Evolutionary conservation across 1,140 invertebrate genomes (phyloP), one percentile per base, ranked within the genome.

Genomic region (Teleopsis dalmanni): DNA sequence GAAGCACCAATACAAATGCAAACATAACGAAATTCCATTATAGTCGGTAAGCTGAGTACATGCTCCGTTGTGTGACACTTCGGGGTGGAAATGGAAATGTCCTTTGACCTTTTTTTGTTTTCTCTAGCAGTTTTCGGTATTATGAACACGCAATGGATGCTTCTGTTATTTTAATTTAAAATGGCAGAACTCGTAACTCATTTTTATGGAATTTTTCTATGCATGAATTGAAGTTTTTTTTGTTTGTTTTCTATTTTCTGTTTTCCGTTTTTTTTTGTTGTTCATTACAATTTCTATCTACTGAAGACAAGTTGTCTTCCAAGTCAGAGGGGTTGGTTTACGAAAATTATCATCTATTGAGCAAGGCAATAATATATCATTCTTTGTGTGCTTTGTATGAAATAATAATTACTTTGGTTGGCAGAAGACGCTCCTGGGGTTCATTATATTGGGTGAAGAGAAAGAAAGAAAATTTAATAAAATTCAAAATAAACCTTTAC

Each of bases 121-220:
- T 10, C 14, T 27, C 14, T 27, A 14, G 16, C 13, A 9, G n/a
- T 37, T 27, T 13, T 27, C 29, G 23, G 22, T 11, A 27, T 26
- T 16, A n/a, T n/a, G 22, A 18, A 41, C 35, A 33, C 29, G 22
- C 25, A 42, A 40, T 49, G 23, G 38, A 27, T 42, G 38, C 38
- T 40, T 10, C 36, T 42, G 47, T 31, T 43, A 18, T 26, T 36
- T 50, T 44, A 45, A 38, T 44, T 45, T 50, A 40, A 67, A 67
- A 67, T 67, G 64, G 63, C 59, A 60, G 64, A 57, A 54, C 59
- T 67, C 63, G 63, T 67, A 67, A 67, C 63, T 67, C 64, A 67
- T 64, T 67, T 66, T 67, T 64, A 67, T 64, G 61, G 57, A 57
- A 19, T 48, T 42, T 41, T 48, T 41, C 25, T 48, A 23, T 48